Percentiles rank a stretch among this genome's conserved stretches.
phyloP scores from a whole-genome alignment of 1,140 invertebrate genomes.

The Drosophila sucinea region DNA sequence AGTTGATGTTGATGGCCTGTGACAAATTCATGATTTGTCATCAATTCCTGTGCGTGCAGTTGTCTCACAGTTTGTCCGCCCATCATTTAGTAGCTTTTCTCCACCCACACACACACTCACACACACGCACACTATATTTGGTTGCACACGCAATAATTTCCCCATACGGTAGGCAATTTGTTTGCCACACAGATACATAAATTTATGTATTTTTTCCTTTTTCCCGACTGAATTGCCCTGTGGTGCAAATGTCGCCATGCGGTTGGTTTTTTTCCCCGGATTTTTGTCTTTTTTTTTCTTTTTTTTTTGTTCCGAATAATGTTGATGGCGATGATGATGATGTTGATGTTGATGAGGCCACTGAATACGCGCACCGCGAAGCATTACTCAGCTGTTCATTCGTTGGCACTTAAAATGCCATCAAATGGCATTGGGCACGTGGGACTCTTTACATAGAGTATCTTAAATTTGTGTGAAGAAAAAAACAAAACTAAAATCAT shows the following conservation, averaged over 20 bases:
- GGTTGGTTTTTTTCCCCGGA: conserved; percentile 28
- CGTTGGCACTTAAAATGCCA: conserved; percentile 71
- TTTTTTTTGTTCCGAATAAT: conserved; percentile 35
- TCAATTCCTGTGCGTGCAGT: conserved; percentile 54
- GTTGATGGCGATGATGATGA: conserved; percentile 48
- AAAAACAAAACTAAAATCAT: conserved; percentile 3
- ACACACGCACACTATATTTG: conserved; percentile 35
- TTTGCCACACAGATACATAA: conserved; percentile 70
- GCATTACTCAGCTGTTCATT: conserved; percentile 59
- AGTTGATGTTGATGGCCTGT: conserved; percentile 33
- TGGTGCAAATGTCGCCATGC: conserved; percentile 54
- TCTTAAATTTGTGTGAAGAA: conserved; percentile 14
- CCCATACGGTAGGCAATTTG: conserved; percentile 72
- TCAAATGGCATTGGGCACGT: conserved; percentile 68
- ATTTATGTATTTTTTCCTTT: conserved; percentile 57
- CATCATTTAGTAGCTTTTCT: background rate
- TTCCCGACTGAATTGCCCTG: conserved; percentile 33
- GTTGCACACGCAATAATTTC: conserved; percentile 64
- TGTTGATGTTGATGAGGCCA: conserved; percentile 61
- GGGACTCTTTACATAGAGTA: conserved; percentile 43
- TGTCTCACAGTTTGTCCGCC: background rate
- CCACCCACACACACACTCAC: background rate
- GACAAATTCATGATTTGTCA: conserved; percentile 74
- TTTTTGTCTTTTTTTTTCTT: conserved; percentile 14
- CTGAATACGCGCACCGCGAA: conserved; percentile 35